Conservation (phyloP, 1,140 invertebrate species). For the Magallana gigas region DNA sequence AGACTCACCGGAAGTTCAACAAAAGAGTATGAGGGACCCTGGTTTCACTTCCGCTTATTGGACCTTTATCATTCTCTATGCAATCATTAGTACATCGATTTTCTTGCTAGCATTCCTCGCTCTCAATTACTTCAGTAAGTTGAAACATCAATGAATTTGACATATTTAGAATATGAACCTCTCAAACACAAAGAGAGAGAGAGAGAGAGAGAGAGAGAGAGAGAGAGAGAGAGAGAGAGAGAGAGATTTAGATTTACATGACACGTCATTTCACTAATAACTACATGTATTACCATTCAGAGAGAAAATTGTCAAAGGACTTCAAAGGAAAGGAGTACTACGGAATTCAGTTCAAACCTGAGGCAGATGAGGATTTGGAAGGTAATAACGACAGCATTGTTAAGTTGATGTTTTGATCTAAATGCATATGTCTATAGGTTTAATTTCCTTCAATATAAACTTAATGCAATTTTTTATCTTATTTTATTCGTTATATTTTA, state of each 20-base stretch:
- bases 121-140: not conserved
- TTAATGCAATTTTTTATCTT: not conserved
- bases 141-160: not conserved
- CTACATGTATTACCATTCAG: not conserved
- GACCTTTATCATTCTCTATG: not conserved
- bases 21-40: not conserved
- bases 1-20: not conserved
- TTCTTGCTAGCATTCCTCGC: not conserved
- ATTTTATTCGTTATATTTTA: not conserved
- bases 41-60: conserved; percentile 7
- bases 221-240: not conserved
- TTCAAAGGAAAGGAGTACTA: conserved; percentile 11
- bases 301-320: not conserved
- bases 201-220: not conserved
- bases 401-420: not conserved
- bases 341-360: conserved; percentile 14
- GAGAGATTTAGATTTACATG: too few species aligned
- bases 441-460: not conserved
- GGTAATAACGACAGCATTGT: not conserved
- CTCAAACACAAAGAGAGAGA: too few species aligned
- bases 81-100: not conserved
- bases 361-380: not conserved
- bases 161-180: not conserved
- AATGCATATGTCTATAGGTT: not conserved
- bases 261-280: not conserved